Percentiles rank a stretch among this genome's conserved stretches.
Conservation (phyloP, 2,797 vertebrate species). For the Sarcophilus harrisii region DNA sequence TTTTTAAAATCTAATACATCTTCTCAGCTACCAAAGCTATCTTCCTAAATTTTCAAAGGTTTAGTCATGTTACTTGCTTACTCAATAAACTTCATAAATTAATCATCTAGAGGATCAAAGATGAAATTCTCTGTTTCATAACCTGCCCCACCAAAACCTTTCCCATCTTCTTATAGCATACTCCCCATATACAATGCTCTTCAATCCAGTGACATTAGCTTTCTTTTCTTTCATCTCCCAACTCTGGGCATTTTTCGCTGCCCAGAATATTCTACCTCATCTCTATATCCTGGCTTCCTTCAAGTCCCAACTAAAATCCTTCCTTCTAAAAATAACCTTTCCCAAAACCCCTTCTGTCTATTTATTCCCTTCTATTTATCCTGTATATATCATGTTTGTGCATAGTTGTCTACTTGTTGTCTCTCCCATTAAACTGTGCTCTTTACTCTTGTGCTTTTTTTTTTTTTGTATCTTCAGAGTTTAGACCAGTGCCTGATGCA, state of each 20-base stretch:
- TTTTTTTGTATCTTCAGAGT: background rate
- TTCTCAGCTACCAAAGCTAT: background rate
- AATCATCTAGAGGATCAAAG: background rate
- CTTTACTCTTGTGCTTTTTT: background rate
- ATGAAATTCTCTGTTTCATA: background rate
- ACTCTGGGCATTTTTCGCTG: background rate
- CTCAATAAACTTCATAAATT: background rate
- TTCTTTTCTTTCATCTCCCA: conserved; percentile 13
- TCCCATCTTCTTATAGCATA: background rate
- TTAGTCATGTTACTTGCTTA: background rate
- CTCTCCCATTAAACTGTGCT: conserved; percentile 22
- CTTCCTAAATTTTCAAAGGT: background rate
- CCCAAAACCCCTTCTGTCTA: background rate
- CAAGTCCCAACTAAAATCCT: conserved; percentile 14
- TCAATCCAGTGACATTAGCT: background rate
- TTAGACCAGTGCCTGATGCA: background rate
- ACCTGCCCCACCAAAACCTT: background rate
- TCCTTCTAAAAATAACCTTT: background rate
- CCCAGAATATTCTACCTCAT: background rate
- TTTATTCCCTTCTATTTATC: background rate
- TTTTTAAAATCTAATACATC: background rate
- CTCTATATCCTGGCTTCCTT: conserved; percentile 12
- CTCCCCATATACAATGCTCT: background rate
- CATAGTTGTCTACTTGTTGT: conserved; percentile 4
- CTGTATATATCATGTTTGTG: background rate